These are phyloP conservation scores for Merluccius polli DNA, from an alignment of 2,797 vertebrate species.

Conservation along the genomic window DNA sequence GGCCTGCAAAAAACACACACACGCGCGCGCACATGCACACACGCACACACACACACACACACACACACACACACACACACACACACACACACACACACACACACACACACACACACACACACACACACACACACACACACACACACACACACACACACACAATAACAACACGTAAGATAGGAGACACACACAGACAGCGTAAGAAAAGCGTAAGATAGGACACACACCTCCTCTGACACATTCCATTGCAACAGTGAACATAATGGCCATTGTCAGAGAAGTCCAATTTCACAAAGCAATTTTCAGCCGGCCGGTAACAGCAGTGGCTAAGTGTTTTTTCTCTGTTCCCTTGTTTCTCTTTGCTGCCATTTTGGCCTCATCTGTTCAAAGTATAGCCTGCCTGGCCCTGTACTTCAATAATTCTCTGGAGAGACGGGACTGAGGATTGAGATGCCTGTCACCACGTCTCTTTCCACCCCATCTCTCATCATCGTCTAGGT, in stretches of 20 bases:
- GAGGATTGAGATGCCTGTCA: neutral
- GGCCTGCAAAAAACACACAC: slow-evolving; percentile 52
- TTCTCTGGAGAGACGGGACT: slow-evolving; percentile 44
- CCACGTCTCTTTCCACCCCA: neutral
- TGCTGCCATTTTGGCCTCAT: slow-evolving; percentile 60
- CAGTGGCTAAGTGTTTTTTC: slow-evolving; percentile 60
- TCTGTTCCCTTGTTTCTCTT: slow-evolving; percentile 59
- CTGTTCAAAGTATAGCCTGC: slow-evolving; percentile 50
- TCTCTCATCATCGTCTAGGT: neutral
- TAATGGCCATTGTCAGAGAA: slow-evolving; percentile 68
- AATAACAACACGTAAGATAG: too few species aligned
- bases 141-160: slow-evolving; percentile 26
- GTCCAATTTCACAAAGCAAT: slow-evolving; percentile 67
- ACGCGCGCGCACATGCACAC: neutral
- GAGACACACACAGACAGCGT: neutral
- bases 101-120: slow-evolving; percentile 14
- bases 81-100: slow-evolving; percentile 1
- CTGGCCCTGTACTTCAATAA: slow-evolving; percentile 57
- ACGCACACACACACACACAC: neutral
- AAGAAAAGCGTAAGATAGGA: slow-evolving; percentile 61
- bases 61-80: neutral
- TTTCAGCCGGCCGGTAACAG: slow-evolving; percentile 62
- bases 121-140: neutral
- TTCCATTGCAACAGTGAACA: slow-evolving; percentile 59
- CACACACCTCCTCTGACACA: slow-evolving; percentile 52